Percentiles rank a stretch among this genome's conserved stretches.
Evolutionary conservation across 2,113 vertebrate species (phyloP).

Genomic region (Amblyornis subalaris): DNA sequence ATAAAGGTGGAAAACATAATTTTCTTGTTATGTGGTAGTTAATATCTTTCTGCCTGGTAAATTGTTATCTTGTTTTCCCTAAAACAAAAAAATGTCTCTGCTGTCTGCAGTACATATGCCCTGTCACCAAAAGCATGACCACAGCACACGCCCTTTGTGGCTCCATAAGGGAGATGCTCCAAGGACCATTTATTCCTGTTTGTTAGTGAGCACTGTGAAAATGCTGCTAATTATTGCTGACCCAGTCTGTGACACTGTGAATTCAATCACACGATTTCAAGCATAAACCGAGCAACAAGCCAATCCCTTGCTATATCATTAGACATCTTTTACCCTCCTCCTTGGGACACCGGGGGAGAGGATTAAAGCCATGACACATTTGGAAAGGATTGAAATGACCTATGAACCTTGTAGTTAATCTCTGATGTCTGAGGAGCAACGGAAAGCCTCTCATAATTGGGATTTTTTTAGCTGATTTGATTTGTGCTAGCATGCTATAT

Average conservation of each 20-base stretch:
- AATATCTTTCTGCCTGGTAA: neutral
- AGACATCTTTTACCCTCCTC: neutral
- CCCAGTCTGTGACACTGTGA: neutral
- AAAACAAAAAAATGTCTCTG: neutral
- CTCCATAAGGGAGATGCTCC: neutral
- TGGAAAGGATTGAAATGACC: neutral
- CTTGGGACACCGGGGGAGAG: neutral
- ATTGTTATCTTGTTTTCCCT: neutral
- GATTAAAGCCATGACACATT: slow-evolving; percentile 7
- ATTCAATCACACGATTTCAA: neutral
- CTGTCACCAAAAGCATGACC: neutral
- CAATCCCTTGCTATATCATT: neutral
- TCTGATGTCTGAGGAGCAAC: neutral
- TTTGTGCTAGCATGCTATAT: neutral
- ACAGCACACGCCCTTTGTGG: neutral
- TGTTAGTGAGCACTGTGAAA: neutral
- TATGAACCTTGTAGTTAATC: neutral
- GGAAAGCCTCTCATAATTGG: neutral
- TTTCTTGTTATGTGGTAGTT: neutral
- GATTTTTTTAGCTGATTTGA: neutral
- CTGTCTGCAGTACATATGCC: neutral
- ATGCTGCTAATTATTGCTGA: slow-evolving; percentile 30
- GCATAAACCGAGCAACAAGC: neutral
- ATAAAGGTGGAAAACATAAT: neutral
- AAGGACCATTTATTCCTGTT: neutral